A percentile compares a stretch with the other conserved stretches of the same genome.
Evolutionary conservation across 2,888 invertebrate genomes (phyloP).

Genomic region (Yponomeuta malinellus): DNA sequence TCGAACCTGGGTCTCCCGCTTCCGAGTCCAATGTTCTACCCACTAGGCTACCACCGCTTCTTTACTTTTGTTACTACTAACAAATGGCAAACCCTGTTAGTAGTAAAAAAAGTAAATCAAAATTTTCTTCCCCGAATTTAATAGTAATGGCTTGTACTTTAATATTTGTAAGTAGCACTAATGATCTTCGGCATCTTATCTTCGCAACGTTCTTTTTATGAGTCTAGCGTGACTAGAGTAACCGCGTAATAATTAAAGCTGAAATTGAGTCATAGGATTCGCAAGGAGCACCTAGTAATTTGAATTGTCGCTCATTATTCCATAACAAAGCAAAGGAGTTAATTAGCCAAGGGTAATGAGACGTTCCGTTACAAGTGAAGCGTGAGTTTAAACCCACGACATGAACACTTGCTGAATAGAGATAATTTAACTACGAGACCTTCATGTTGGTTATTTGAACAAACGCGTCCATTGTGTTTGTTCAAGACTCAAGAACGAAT

Average conservation of each 20-base stretch:
- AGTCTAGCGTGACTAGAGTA: background rate
- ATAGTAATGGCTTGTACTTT: slow-evolving; percentile 28
- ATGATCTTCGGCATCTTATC: slow-evolving; percentile 20
- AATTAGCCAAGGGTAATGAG: slow-evolving; percentile 48
- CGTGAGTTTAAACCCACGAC: slow-evolving; percentile 37
- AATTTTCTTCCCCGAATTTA: too few species aligned
- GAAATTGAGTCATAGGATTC: slow-evolving; percentile 31
- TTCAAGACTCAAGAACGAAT: slow-evolving; percentile 60
- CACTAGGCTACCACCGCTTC: too few species aligned
- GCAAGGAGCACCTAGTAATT: slow-evolving; percentile 36
- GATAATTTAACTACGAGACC: slow-evolving; percentile 43
- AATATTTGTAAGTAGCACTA: slow-evolving; percentile 46
- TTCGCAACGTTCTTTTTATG: background rate
- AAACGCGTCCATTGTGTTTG: slow-evolving; percentile 66
- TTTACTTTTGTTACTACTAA: too few species aligned
- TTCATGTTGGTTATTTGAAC: slow-evolving; percentile 56
- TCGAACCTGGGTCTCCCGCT: too few species aligned
- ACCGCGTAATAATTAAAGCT: slow-evolving; percentile 18
- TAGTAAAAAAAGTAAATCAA: too few species aligned
- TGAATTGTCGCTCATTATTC: slow-evolving; percentile 38
- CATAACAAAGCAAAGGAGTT: slow-evolving; percentile 29
- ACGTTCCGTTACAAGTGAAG: slow-evolving; percentile 46
- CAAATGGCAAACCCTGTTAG: too few species aligned
- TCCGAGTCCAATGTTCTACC: too few species aligned
- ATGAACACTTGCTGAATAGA: slow-evolving; percentile 36